A percentile compares a stretch with the other conserved stretches of the same genome.
phyloP scores from a whole-genome alignment of 2,113 vertebrate genomes.

The Orthonyx spaldingii region DNA sequence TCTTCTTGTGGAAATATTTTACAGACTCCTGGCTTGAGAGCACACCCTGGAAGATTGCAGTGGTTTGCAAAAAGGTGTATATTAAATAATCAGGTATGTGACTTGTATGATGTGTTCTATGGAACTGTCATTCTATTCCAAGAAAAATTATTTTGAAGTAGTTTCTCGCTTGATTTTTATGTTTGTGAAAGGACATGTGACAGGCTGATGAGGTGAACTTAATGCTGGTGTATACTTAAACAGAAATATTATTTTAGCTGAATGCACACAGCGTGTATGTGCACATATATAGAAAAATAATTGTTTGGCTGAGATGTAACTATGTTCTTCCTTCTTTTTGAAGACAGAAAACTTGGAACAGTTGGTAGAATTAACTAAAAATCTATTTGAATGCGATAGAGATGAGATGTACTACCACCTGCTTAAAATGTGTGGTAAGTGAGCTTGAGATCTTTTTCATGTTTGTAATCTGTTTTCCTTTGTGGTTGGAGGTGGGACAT shows the following conservation, averaged over 20 bases:
- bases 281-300: background rate
- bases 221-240: background rate
- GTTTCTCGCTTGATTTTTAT: background rate
- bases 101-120: background rate
- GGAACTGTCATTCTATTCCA: background rate
- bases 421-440: conserved; percentile 85
- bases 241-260: background rate
- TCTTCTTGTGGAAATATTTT: conserved; percentile 30
- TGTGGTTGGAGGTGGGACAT: background rate
- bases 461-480: background rate
- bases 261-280: background rate
- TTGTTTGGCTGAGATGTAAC: background rate
- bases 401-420: conserved; percentile 88
- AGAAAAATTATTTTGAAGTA: conserved; percentile 1
- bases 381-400: conserved; percentile 92
- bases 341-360: conserved; percentile 86
- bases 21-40: conserved; percentile 91
- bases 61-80: conserved; percentile 90
- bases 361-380: conserved; percentile 84
- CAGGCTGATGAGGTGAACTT: conserved; percentile 26
- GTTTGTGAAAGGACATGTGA: background rate
- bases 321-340: background rate
- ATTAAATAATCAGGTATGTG: conserved; percentile 75
- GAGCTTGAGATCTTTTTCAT: background rate
- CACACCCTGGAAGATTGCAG: conserved; percentile 76